These are phyloP conservation scores for Connochaetes taurinus DNA, from an alignment of 2,113 vertebrate species.

Conservation along the genomic window DNA sequence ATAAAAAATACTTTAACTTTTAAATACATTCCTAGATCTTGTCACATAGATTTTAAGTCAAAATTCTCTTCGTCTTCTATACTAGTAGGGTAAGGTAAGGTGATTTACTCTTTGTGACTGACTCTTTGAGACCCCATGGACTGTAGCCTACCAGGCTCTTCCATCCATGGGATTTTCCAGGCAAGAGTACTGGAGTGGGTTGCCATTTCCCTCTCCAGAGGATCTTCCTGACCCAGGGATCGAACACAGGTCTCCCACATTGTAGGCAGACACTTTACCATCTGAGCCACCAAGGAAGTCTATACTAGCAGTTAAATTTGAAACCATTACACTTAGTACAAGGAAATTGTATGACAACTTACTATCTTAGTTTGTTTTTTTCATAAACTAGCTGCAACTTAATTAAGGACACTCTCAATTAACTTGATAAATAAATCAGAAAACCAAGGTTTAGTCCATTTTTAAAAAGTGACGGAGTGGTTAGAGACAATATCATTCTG, in stretches of 20 bases:
- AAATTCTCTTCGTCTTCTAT: background rate
- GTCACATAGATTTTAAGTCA: background rate
- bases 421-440: background rate
- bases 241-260: too few species aligned
- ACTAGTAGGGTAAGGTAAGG: background rate
- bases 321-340: background rate
- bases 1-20: background rate
- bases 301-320: background rate
- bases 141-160: too few species aligned
- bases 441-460: background rate
- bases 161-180: too few species aligned
- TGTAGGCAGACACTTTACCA: too few species aligned
- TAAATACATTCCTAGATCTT: background rate
- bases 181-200: too few species aligned
- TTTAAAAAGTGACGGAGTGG: background rate
- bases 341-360: background rate
- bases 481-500: background rate
- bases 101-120: rapidly evolving
- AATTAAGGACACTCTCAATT: background rate
- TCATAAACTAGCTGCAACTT: background rate
- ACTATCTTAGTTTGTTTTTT: background rate
- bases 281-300: background rate
- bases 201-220: too few species aligned
- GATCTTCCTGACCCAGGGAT: too few species aligned
- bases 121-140: rapidly evolving